Conservation (phyloP, 2,113 vertebrate species). For the Ranitomeya imitator region DNA sequence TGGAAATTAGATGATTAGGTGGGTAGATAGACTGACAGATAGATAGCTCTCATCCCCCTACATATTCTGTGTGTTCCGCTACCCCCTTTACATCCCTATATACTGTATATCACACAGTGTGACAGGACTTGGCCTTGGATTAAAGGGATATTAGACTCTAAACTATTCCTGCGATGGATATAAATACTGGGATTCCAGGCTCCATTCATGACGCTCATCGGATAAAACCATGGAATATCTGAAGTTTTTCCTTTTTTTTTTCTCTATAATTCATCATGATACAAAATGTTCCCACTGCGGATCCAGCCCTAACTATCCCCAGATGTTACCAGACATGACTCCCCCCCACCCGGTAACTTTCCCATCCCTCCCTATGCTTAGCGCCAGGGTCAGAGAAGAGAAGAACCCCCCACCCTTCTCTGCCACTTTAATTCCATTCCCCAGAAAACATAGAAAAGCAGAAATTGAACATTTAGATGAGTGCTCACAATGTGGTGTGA, state of each 20-base stretch:
- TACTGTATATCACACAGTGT: background rate
- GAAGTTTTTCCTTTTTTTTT: conserved; percentile 14
- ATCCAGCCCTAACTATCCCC: conserved; percentile 42
- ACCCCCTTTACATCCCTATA: background rate
- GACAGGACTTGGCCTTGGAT: background rate
- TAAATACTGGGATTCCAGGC: conserved; percentile 15
- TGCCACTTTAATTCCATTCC: background rate
- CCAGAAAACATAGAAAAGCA: background rate
- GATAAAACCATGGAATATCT: conserved; percentile 29
- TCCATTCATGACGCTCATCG: background rate
- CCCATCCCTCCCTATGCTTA: conserved; percentile 35
- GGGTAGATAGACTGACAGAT: background rate
- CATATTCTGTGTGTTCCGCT: background rate
- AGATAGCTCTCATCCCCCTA: background rate
- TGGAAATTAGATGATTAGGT: background rate
- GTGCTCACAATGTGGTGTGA: background rate
- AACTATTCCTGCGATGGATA: background rate
- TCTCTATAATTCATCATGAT: conserved; percentile 37
- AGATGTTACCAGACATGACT: conserved; percentile 35
- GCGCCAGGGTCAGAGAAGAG: conserved; percentile 22
- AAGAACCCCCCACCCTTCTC: background rate
- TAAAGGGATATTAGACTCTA: background rate
- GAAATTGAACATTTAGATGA: background rate
- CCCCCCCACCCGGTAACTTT: conserved; percentile 22
- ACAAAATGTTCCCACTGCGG: conserved; percentile 55